phyloP scores from a whole-genome alignment of 2,797 vertebrate species.

The Falco berigora region DNA sequence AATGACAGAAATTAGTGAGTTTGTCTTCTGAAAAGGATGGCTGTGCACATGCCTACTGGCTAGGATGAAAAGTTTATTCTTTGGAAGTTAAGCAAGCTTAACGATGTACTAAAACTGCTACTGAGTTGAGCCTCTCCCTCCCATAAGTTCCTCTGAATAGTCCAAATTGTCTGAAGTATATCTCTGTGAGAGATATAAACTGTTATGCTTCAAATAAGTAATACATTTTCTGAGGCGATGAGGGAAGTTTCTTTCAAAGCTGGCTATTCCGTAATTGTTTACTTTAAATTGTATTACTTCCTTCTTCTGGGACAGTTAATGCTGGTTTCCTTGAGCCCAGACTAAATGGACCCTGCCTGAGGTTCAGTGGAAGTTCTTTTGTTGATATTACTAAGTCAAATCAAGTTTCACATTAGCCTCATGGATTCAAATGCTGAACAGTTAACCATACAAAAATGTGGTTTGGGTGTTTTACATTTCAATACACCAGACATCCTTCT shows the following conservation, averaged over 20 bases:
- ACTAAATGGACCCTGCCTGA: background rate
- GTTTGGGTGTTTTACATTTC: background rate
- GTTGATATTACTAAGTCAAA: background rate
- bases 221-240: background rate
- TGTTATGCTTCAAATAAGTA: background rate
- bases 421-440: background rate
- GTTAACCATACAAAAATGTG: slow-evolving; percentile 5
- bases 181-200: background rate
- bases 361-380: background rate
- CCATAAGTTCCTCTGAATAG: background rate
- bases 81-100: background rate
- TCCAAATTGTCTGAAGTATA: background rate
- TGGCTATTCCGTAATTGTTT: background rate
- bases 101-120: background rate
- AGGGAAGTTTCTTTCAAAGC: background rate
- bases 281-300: background rate
- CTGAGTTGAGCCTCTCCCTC: background rate
- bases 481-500: background rate
- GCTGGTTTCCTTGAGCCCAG: background rate
- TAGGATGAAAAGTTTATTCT: background rate
- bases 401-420: background rate
- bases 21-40: background rate
- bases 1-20: background rate
- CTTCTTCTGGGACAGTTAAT: background rate
- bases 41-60: background rate